phyloP scores from a whole-genome alignment of 1,140 invertebrate genomes.

The Sesamia nonagrioides region DNA sequence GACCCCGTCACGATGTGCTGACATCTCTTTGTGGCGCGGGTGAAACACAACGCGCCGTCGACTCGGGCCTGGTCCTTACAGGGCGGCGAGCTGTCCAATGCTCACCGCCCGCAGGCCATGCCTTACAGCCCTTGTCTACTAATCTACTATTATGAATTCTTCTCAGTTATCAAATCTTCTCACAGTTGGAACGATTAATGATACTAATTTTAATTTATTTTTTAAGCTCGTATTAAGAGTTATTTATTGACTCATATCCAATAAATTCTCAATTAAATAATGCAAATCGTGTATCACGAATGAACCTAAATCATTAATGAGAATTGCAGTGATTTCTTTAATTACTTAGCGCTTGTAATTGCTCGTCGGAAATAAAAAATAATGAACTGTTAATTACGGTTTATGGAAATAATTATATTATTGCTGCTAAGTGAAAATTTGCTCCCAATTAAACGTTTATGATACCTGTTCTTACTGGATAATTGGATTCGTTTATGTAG shows the following conservation, averaged over 20 bases:
- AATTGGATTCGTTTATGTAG: constrained; percentile 21
- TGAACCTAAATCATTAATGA: neutral
- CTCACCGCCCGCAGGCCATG: no score
- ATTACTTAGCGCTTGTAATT: constrained; percentile 7
- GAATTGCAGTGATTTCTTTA: constrained; percentile 8
- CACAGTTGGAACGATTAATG: no score
- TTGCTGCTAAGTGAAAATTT: constrained; percentile 24
- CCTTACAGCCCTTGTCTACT: no score
- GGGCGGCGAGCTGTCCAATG: no score
- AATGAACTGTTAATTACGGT: constrained; percentile 8
- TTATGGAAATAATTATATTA: neutral
- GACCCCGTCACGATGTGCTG: no score
- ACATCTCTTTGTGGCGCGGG: no score
- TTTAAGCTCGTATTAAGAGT: neutral
- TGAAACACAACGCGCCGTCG: no score
- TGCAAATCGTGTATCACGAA: constrained; percentile 4
- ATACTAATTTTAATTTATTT: no score
- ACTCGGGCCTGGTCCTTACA: no score
- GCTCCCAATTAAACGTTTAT: constrained; percentile 23
- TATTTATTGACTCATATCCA: neutral
- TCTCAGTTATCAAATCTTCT: no score
- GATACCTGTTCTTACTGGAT: neutral
- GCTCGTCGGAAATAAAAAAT: constrained; percentile 25
- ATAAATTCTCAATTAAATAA: neutral
- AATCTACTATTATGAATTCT: no score